These are phyloP conservation scores for Salvelinus fontinalis DNA, from an alignment of 2,113 vertebrate species.

Conservation along the genomic window DNA sequence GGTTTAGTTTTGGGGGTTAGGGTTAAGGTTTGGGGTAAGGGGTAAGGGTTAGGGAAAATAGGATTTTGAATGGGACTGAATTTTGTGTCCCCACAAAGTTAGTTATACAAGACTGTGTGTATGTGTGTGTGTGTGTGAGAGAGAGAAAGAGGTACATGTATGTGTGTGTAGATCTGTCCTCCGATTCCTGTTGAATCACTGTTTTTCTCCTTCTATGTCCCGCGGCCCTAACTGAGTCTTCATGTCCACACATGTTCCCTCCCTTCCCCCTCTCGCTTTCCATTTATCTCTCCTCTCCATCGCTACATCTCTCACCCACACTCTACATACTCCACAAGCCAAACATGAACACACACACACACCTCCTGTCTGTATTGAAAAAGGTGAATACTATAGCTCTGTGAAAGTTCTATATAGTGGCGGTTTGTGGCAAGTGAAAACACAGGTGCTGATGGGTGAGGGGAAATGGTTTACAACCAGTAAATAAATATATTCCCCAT, in stretches of 20 bases:
- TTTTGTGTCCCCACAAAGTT: no score
- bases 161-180: conserved; percentile 15
- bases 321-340: not conserved
- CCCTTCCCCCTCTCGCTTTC: not conserved
- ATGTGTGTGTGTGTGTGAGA: conserved; percentile 62
- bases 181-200: conserved; percentile 68
- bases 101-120: no score
- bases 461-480: conserved; percentile 46
- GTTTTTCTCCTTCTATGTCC: conserved; percentile 70
- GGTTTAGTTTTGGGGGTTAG: no score
- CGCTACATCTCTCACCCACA: conserved; percentile 7
- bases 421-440: conserved; percentile 46
- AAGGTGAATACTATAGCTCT: conserved; percentile 2
- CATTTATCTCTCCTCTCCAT: not conserved
- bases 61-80: no score
- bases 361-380: conserved; percentile 26
- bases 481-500: conserved; percentile 31
- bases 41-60: no score
- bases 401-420: conserved; percentile 41
- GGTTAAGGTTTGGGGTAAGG: no score
- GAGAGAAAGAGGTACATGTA: conserved; percentile 47
- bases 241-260: conserved; percentile 63
- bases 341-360: conserved; percentile 12
- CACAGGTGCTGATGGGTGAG: conserved; percentile 43
- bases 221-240: conserved; percentile 51